These are phyloP conservation scores for Argyrosomus regius DNA, from an alignment of 2,797 vertebrate species.

Conservation along the genomic window DNA sequence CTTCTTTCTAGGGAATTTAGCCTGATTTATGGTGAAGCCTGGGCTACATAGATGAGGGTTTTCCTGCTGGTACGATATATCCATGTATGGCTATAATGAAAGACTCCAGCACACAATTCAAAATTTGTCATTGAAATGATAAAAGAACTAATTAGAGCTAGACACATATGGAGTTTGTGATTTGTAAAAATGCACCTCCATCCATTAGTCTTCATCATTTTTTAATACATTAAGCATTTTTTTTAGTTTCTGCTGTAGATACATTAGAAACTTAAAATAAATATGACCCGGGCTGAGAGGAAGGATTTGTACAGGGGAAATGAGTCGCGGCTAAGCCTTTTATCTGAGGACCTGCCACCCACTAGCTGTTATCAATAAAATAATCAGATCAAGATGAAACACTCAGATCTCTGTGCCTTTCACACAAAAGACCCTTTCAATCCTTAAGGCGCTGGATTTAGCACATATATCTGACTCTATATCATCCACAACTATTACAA, in stretches of 20 bases:
- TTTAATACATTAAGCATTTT: conserved; percentile 34
- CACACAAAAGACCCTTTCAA: conserved; percentile 51
- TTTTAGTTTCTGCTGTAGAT: conserved; percentile 46
- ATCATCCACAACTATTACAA: conserved; percentile 45
- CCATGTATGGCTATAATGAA: conserved; percentile 67
- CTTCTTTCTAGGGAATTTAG: conserved; percentile 82
- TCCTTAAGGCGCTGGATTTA: conserved; percentile 60
- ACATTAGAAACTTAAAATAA: conserved; percentile 54
- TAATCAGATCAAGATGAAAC: conserved; percentile 74
- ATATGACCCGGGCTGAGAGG: conserved; percentile 58
- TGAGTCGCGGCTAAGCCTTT: conserved; percentile 65
- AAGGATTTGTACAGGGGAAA: conserved; percentile 69
- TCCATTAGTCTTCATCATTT: conserved; percentile 58
- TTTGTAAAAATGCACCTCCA: conserved; percentile 60
- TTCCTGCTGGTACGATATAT: conserved; percentile 69
- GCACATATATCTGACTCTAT: conserved; percentile 54
- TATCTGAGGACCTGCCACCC: conserved; percentile 67
- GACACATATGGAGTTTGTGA: conserved; percentile 63
- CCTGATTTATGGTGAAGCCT: conserved; percentile 80
- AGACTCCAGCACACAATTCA: conserved; percentile 58
- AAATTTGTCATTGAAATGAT: conserved; percentile 71
- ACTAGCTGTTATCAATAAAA: conserved; percentile 69
- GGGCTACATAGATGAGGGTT: conserved; percentile 70
- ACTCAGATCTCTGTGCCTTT: conserved; percentile 62
- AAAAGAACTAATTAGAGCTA: conserved; percentile 72